A percentile compares a stretch with the other conserved stretches of the same genome.
Evolutionary conservation across 2,888 invertebrate species (phyloP).

Genomic region (Cantharis lateralis): DNA sequence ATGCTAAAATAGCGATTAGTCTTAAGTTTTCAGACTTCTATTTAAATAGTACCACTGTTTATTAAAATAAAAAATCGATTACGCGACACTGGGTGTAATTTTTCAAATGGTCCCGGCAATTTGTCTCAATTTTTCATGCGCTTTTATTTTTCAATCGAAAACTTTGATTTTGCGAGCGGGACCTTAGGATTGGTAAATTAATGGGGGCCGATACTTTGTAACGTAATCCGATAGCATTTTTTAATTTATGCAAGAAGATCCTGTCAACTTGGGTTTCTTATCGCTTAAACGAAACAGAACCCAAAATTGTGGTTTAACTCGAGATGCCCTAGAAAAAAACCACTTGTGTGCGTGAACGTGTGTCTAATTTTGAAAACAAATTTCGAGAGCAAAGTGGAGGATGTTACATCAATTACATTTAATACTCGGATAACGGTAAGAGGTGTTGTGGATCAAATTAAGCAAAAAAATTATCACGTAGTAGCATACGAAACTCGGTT

Average conservation of each 20-base stretch:
- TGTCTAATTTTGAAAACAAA: background rate
- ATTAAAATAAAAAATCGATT: slow-evolving; percentile 33
- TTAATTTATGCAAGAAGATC: background rate
- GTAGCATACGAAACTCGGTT: background rate
- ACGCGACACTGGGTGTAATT: slow-evolving; percentile 22
- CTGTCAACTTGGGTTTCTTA: background rate
- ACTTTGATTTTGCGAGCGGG: slow-evolving; percentile 14
- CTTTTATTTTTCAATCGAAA: slow-evolving; percentile 12
- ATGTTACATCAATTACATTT: background rate
- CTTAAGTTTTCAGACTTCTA: slow-evolving; percentile 16
- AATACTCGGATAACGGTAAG: background rate
- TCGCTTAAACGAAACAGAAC: background rate
- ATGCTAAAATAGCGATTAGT: slow-evolving; percentile 29
- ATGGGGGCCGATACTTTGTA: background rate
- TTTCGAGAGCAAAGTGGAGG: background rate
- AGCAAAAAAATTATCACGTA: background rate
- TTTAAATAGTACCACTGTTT: slow-evolving; percentile 8
- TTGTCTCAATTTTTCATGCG: slow-evolving; percentile 30
- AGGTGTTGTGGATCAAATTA: background rate
- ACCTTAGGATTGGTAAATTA: background rate
- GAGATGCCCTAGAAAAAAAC: background rate
- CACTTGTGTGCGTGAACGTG: background rate
- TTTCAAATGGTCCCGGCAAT: slow-evolving; percentile 20
- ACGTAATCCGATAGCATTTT: background rate
- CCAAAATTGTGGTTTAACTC: background rate